These are phyloP conservation scores for Melitaea athalia DNA, from an alignment of 2,888 invertebrate genomes.

Conservation along the genomic window DNA sequence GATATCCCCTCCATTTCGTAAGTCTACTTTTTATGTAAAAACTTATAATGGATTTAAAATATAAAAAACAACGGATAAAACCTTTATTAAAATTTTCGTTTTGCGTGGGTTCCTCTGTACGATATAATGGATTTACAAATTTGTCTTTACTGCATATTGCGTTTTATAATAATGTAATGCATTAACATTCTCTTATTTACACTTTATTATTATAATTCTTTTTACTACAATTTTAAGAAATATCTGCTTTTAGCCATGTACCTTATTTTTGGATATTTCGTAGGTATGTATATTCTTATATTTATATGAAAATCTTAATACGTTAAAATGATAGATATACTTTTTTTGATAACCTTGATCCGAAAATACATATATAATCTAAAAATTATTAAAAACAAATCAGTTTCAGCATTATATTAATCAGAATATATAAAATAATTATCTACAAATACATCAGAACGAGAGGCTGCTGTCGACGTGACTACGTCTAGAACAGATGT, in stretches of 20 bases:
- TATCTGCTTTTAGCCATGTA: no score
- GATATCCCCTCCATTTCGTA: no score
- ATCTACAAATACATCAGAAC: slow-evolving; percentile 4
- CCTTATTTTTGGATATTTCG: no score
- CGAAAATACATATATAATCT: no score
- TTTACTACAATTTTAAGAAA: not conserved
- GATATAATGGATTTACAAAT: not conserved
- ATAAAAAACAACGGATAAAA: slow-evolving; percentile 3
- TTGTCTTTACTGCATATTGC: slow-evolving; percentile 4
- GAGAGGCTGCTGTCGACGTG: slow-evolving; percentile 9
- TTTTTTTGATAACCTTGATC: no score
- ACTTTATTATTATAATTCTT: not conserved
- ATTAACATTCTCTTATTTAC: not conserved
- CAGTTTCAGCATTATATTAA: no score
- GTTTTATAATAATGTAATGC: slow-evolving; percentile 1
- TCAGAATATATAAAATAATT: not conserved
- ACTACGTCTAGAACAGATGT: slow-evolving; percentile 7
- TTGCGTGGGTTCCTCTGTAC: not conserved
- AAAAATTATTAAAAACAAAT: no score
- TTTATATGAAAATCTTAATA: no score
- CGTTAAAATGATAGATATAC: no score
- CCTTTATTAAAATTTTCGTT: slow-evolving; percentile 2
- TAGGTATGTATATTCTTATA: no score
- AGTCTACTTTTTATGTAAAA: no score
- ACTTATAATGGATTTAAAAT: not conserved